A percentile compares a stretch with the other conserved stretches of the same genome.
These are phyloP conservation scores for Belonocnema kinseyi DNA, from an alignment of 1,140 invertebrate species.

Conservation along the genomic window DNA sequence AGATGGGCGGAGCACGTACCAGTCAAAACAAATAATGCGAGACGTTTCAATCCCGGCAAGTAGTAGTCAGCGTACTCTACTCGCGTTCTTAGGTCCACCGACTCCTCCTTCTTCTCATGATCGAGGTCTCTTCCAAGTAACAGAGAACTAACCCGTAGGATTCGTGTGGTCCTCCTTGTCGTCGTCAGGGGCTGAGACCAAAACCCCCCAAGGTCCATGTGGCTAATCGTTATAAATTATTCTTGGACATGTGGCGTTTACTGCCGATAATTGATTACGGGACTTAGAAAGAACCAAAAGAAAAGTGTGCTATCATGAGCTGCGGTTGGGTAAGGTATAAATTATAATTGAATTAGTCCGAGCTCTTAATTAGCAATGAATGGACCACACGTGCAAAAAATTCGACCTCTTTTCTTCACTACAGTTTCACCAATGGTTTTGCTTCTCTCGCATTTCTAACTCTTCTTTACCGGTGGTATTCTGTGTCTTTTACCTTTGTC, in stretches of 20 bases:
- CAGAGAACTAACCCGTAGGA: slow-evolving; percentile 29
- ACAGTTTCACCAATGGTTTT: slow-evolving; percentile 14
- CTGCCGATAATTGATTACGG: slow-evolving; percentile 62
- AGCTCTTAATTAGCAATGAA: slow-evolving; percentile 61
- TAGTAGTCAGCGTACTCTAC: slow-evolving; percentile 46
- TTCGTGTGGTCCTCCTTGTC: slow-evolving; percentile 38
- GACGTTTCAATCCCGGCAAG: slow-evolving; percentile 64
- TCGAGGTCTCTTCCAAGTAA: slow-evolving; percentile 10
- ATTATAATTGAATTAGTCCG: slow-evolving; percentile 69
- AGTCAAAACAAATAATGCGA: slow-evolving; percentile 69
- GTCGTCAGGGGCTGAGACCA: slow-evolving; percentile 17
- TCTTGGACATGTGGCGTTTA: slow-evolving; percentile 61
- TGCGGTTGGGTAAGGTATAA: slow-evolving; percentile 52
- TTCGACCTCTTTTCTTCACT: slow-evolving; percentile 1
- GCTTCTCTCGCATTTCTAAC: slow-evolving; percentile 14
- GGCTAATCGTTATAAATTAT: slow-evolving; percentile 64
- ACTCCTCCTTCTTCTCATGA: slow-evolving; percentile 32
- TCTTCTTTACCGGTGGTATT: not conserved
- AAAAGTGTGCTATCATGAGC: slow-evolving; percentile 27
- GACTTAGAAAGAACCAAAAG: slow-evolving; percentile 41
- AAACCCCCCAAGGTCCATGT: slow-evolving; percentile 16
- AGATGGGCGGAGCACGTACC: slow-evolving; percentile 60
- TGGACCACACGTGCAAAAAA: slow-evolving; percentile 12
- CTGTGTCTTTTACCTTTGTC: not conserved
- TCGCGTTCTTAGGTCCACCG: slow-evolving; percentile 38